Evolutionary conservation across 2,888 invertebrate genomes (phyloP), one percentile per base, ranked within the genome.

Genomic region (Melanotus villosus): DNA sequence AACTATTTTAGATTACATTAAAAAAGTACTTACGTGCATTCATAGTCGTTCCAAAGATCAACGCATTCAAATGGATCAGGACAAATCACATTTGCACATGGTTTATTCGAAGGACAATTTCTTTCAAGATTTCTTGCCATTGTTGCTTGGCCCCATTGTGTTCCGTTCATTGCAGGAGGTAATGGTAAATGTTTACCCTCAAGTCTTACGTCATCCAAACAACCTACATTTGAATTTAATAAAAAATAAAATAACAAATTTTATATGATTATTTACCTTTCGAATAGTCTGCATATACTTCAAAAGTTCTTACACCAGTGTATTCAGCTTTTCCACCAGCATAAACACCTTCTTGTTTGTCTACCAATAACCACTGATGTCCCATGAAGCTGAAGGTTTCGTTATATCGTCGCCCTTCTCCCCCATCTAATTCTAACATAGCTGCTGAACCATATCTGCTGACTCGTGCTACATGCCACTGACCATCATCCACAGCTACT

Each of bases 1-100:
- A n/a, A n/a, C n/a, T n/a, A n/a, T n/a, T n/a, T n/a, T n/a, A n/a
- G n/a, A n/a, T n/a, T n/a, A 56, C 14, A 14, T 26, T 43, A 12
- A 59, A 34, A 19, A n/a, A n/a, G 10, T 83, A 93, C 96, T 93
- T 87, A 99, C 96, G 97, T 96, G 96, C 99, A 99, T 84, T 98
- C 97, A 81, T 97, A 96, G 85, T 96, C 95, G 85, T 98, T 98
- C 98, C 99, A 99, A 10, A 98, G 90, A 86, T 97, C 98, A 73
- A 96, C 94, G 86, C 97, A 98, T 80, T 96, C 96, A 84, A 97
- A 96, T 9, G 95, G 96, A 80, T 94, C 94, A 0, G 94, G 93
- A 82, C 98, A 98, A 80, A 96, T 95, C 36, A 97, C 95, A 84
- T 96, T 95, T 76, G 94, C 94, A 82, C 98, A 98, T 1, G 97